Evolutionary conservation across 2,797 vertebrate species (phyloP).

Genomic region (Halcyon badia): DNA sequence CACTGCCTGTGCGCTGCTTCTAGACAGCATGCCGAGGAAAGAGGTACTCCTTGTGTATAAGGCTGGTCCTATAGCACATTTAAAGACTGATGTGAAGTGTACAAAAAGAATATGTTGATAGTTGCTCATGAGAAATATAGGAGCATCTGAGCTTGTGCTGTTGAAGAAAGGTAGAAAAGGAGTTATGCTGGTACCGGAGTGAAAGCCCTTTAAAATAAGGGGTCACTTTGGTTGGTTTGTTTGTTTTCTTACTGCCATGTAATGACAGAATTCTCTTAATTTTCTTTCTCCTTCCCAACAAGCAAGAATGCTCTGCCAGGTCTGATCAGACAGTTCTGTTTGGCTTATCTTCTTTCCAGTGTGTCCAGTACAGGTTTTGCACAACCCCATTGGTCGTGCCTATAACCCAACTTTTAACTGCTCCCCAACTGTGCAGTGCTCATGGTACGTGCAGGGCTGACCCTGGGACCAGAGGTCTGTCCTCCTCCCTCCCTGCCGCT

Average conservation of each 20-base stretch:
- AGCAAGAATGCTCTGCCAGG: not conserved
- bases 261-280: not conserved
- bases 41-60: not conserved
- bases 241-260: not conserved
- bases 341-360: not conserved
- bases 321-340: not conserved
- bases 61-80: not conserved
- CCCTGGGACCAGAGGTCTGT: not conserved
- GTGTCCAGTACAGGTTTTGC: not conserved
- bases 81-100: not conserved
- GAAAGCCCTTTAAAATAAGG: not conserved
- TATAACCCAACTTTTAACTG: too few species aligned
- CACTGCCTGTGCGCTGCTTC: not conserved
- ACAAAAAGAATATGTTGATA: not conserved
- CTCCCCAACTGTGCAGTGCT: not conserved
- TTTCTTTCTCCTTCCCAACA: not conserved
- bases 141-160: not conserved
- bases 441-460: not conserved
- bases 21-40: accelerated
- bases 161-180: not conserved
- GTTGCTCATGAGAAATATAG: not conserved
- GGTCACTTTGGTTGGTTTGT: not conserved
- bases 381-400: too few species aligned
- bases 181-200: not conserved
- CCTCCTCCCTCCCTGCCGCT: not conserved